A percentile compares a stretch with the other conserved stretches of the same genome.
These are phyloP conservation scores for Chaetops frenatus DNA, from an alignment of 2,113 vertebrate genomes.

Conservation along the genomic window DNA sequence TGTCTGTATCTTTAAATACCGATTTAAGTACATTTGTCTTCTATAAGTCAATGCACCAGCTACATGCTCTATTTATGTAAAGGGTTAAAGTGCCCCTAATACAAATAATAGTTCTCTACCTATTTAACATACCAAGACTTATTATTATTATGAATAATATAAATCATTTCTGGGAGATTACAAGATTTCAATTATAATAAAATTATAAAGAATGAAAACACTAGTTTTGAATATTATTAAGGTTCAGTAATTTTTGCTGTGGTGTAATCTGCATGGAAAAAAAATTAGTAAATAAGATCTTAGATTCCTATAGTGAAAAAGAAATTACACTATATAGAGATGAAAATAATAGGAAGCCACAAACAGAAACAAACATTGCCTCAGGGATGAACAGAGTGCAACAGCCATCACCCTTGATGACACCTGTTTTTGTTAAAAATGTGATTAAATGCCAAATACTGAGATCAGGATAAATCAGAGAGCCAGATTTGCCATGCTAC, in stretches of 20 bases:
- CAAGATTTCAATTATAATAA: background rate
- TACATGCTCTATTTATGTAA: background rate
- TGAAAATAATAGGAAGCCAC: background rate
- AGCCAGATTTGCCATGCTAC: background rate
- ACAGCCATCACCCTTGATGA: background rate
- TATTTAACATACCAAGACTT: background rate
- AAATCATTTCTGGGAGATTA: background rate
- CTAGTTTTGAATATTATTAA: background rate
- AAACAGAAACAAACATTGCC: background rate
- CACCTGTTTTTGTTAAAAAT: background rate
- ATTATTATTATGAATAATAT: background rate
- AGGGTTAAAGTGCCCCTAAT: background rate
- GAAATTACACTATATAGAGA: background rate
- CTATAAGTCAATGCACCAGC: background rate
- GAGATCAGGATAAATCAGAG: background rate
- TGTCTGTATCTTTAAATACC: background rate
- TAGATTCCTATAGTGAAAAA: background rate
- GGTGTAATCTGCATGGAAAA: background rate
- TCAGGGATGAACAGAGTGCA: background rate
- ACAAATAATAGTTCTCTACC: background rate
- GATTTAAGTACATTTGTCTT: background rate
- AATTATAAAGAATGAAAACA: background rate
- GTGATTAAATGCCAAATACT: background rate
- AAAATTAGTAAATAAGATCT: background rate
- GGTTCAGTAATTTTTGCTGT: background rate